These are phyloP conservation scores for Phalacrocorax aristotelis DNA, from an alignment of 2,113 vertebrate genomes.

Conservation along the genomic window DNA sequence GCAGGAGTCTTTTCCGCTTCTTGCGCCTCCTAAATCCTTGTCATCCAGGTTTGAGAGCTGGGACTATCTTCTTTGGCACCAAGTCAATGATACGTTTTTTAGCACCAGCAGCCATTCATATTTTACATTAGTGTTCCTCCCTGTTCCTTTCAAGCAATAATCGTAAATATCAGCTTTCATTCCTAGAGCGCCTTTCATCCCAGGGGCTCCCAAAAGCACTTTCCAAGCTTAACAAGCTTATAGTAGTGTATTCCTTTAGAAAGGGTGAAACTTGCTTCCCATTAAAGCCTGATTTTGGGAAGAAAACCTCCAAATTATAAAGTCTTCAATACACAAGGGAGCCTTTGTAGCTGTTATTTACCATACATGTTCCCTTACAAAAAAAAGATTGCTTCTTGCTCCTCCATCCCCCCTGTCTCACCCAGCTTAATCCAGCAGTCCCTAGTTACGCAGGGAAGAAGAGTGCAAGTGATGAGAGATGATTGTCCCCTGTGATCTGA, in stretches of 20 bases:
- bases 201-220: slow-evolving; percentile 47
- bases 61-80: slow-evolving; percentile 28
- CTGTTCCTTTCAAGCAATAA: slow-evolving; percentile 56
- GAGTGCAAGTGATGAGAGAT: background rate
- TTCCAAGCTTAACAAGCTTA: slow-evolving; percentile 54
- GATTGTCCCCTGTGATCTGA: background rate
- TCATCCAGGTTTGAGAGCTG: slow-evolving; percentile 12
- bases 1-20: background rate
- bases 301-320: background rate
- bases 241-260: slow-evolving; percentile 29
- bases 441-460: background rate
- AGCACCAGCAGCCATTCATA: slow-evolving; percentile 54
- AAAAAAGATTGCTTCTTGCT: background rate
- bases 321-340: slow-evolving; percentile 3
- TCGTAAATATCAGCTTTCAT: slow-evolving; percentile 65
- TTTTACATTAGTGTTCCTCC: slow-evolving; percentile 48
- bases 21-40: slow-evolving; percentile 37
- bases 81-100: slow-evolving; percentile 5
- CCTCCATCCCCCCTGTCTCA: background rate
- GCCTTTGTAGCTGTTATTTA: slow-evolving; percentile 53
- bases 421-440: background rate
- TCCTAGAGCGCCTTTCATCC: slow-evolving; percentile 51
- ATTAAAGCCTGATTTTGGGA: slow-evolving; percentile 42
- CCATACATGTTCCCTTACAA: background rate
- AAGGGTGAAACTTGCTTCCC: slow-evolving; percentile 38